Percentiles rank a stretch among this genome's conserved stretches.
Evolutionary conservation across 37 sponge, comb jelly and placozoan species (phyloP).

Genomic region (Diacarnus erythraeanus): DNA sequence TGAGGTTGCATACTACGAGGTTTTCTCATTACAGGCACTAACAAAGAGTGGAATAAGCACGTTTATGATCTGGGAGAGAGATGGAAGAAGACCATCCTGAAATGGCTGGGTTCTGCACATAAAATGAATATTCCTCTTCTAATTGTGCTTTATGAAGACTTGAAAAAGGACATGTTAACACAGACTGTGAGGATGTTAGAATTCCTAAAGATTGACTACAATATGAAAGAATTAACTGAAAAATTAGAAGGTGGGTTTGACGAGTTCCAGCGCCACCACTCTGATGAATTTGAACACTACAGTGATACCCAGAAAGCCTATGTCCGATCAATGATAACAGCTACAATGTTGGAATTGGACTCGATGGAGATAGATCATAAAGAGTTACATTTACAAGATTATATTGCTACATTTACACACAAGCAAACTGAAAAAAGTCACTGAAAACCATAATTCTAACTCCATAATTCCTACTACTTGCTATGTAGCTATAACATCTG

Average conservation of each 20-base stretch:
- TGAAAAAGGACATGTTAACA: slow-evolving; percentile 14
- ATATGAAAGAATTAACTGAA: background rate
- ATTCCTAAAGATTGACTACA: slow-evolving; percentile 15
- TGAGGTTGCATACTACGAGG: too few relatives aligned
- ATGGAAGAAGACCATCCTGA: slow-evolving; percentile 19
- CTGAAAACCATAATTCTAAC: too few relatives aligned
- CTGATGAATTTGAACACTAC: background rate
- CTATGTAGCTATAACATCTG: too few relatives aligned
- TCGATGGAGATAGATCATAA: background rate
- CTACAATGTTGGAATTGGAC: background rate
- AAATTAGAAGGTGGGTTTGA: background rate
- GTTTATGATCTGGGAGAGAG: slow-evolving; percentile 3
- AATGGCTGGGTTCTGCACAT: slow-evolving; percentile 21
- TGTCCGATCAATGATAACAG: background rate
- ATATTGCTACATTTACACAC: too few relatives aligned
- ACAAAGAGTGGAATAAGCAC: slow-evolving; percentile 26
- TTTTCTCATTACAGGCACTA: background rate
- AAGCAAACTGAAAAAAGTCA: too few relatives aligned
- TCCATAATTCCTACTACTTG: too few relatives aligned
- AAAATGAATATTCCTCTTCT: too few relatives aligned
- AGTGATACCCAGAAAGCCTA: background rate
- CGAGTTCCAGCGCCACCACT: background rate
- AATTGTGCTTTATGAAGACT: slow-evolving; percentile 44
- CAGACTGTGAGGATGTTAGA: slow-evolving; percentile 18
- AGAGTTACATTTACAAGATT: too few relatives aligned